Percentiles rank a stretch among this genome's conserved stretches.
These are phyloP conservation scores for Motacilla alba DNA, from an alignment of 2,113 vertebrate species.

Conservation along the genomic window DNA sequence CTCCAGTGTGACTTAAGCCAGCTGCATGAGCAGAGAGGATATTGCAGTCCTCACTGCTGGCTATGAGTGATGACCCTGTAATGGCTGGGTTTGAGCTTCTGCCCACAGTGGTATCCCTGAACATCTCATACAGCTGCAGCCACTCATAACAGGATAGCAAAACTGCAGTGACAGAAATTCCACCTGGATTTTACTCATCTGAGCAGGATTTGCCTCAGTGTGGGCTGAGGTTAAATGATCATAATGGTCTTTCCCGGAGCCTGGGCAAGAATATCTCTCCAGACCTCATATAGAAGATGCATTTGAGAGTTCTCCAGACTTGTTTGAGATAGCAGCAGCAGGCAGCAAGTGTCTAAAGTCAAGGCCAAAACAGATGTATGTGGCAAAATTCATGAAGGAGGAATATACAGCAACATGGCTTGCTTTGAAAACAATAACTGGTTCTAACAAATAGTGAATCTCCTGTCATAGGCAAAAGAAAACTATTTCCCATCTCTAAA, in stretches of 20 bases:
- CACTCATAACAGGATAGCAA: fast-evolving
- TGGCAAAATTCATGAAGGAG: background rate
- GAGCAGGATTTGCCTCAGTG: fast-evolving
- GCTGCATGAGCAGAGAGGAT: background rate
- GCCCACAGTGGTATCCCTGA: background rate
- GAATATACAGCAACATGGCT: background rate
- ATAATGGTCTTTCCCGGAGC: background rate
- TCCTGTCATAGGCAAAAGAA: background rate
- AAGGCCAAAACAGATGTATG: background rate
- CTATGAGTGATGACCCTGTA: fast-evolving
- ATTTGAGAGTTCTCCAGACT: background rate
- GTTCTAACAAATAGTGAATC: background rate
- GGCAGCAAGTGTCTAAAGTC: background rate
- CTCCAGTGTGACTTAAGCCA: background rate
- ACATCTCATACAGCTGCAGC: background rate
- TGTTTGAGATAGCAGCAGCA: background rate
- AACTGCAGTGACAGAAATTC: background rate
- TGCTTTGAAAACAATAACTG: background rate
- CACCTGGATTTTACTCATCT: background rate
- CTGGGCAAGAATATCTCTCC: background rate
- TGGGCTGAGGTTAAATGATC: background rate
- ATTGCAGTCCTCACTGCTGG: background rate
- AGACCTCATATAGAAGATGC: background rate
- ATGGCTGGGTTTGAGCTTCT: background rate
- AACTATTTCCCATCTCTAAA: background rate